Percentiles rank a stretch among this genome's conserved stretches.
Evolutionary conservation across 2,797 vertebrate species (phyloP).

Genomic region (Tarsius wallacei): DNA sequence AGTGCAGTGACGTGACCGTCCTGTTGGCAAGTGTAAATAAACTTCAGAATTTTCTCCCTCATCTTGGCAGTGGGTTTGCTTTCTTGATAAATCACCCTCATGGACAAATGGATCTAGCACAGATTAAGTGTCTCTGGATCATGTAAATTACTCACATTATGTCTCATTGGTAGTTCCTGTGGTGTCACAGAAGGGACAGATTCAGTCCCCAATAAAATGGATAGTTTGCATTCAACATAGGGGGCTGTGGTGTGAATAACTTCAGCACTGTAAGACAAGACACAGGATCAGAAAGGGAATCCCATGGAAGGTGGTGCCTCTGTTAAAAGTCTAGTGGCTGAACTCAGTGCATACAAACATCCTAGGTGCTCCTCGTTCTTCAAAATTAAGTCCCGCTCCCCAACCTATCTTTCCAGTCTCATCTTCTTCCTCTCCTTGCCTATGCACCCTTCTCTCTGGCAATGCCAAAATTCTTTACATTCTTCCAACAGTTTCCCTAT

Average conservation of each 20-base stretch:
- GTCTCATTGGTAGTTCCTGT: slow-evolving; percentile 29
- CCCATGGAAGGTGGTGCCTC: fast-evolving
- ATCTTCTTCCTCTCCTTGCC: too few relatives aligned
- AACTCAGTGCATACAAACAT: not conserved
- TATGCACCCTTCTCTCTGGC: too few relatives aligned
- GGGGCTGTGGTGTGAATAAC: not conserved
- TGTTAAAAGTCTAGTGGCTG: not conserved
- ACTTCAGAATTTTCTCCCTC: slow-evolving; percentile 40
- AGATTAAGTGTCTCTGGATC: slow-evolving; percentile 62
- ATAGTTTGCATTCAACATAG: fast-evolving
- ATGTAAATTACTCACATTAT: not conserved
- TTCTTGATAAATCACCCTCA: slow-evolving; percentile 82
- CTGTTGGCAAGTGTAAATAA: slow-evolving; percentile 80
- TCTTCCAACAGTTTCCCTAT: not conserved
- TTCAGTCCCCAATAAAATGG: not conserved
- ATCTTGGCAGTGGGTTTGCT: slow-evolving; percentile 64
- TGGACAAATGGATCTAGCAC: slow-evolving; percentile 54
- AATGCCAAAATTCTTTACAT: not conserved
- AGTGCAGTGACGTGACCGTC: not conserved
- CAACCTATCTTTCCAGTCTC: not conserved
- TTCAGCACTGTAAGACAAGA: not conserved
- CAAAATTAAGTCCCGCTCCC: not conserved
- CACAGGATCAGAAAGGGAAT: not conserved
- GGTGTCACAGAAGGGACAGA: not conserved
- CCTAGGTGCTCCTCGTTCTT: not conserved